A percentile compares a stretch with the other conserved stretches of the same genome.
Conservation (phyloP, 2,888 invertebrate species). For the Silvanus unidentatus region DNA sequence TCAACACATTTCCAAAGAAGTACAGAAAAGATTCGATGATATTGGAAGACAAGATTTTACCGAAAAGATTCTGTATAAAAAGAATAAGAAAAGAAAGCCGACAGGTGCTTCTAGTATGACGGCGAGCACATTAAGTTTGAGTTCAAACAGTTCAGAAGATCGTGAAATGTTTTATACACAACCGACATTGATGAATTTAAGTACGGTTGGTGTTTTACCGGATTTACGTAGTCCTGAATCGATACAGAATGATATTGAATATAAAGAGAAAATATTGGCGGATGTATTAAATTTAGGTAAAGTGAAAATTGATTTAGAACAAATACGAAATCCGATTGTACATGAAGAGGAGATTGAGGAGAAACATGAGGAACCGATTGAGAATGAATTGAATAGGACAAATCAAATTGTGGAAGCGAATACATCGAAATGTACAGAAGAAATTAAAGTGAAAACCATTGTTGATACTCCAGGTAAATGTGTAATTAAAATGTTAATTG, state of each 20-base stretch:
- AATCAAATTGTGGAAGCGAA: too few species aligned
- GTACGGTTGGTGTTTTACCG: constrained; percentile 47
- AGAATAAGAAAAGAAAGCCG: constrained; percentile 46
- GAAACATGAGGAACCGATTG: too few species aligned
- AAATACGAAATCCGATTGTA: constrained; percentile 12
- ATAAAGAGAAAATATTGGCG: constrained; percentile 67
- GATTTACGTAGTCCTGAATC: constrained; percentile 58
- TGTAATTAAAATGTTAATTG: constrained; percentile 2
- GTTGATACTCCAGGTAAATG: neutral
- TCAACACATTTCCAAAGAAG: constrained; percentile 12
- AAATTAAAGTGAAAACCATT: neutral
- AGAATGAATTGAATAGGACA: too few species aligned
- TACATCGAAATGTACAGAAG: too few species aligned
- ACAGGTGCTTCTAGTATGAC: constrained; percentile 27
- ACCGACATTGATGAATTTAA: constrained; percentile 49
- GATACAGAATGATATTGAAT: constrained; percentile 64
- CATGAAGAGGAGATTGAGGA: neutral
- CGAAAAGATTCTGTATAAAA: constrained; percentile 62
- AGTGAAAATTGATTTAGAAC: constrained; percentile 28
- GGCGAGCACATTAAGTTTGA: constrained; percentile 29
- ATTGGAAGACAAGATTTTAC: constrained; percentile 69
- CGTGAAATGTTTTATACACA: constrained; percentile 29
- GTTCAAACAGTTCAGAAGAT: constrained; percentile 40
- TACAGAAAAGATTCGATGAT: constrained; percentile 55
- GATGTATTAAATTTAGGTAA: constrained; percentile 59